These are phyloP conservation scores for Neotoma lepida DNA, from an alignment of 2,113 vertebrate species.

Conservation along the genomic window DNA sequence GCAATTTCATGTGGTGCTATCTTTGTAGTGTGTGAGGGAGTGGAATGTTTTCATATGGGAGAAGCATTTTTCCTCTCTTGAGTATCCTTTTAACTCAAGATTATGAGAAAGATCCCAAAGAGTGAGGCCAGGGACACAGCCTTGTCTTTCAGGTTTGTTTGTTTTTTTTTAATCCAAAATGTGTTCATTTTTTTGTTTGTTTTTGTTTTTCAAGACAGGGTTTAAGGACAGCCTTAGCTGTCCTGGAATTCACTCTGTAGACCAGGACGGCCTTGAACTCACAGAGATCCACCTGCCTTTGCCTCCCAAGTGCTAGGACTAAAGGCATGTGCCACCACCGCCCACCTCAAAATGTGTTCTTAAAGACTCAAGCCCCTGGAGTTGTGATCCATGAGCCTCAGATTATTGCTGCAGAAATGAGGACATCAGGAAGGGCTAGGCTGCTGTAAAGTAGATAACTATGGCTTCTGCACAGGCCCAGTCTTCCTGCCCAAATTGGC, in stretches of 20 bases:
- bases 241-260: neutral
- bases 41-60: neutral
- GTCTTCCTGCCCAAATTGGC: neutral
- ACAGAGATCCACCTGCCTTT: neutral
- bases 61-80: neutral
- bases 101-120: conserved; percentile 36
- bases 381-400: rapidly evolving
- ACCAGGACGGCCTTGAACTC: neutral
- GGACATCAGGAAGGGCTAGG: no score
- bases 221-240: neutral
- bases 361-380: neutral
- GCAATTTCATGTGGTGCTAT: neutral
- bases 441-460: no score
- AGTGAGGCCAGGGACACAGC: neutral
- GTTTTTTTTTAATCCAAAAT: neutral
- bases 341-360: neutral
- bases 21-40: neutral
- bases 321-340: neutral
- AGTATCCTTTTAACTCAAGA: neutral
- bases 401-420: neutral
- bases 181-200: neutral
- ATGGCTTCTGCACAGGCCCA: rapidly evolving
- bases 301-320: neutral
- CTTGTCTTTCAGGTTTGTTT: neutral
- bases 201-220: neutral